Percentiles rank a stretch among this genome's conserved stretches.
Evolutionary conservation across 2,888 invertebrate species (phyloP).

Genomic region (Nemoura dubitans): DNA sequence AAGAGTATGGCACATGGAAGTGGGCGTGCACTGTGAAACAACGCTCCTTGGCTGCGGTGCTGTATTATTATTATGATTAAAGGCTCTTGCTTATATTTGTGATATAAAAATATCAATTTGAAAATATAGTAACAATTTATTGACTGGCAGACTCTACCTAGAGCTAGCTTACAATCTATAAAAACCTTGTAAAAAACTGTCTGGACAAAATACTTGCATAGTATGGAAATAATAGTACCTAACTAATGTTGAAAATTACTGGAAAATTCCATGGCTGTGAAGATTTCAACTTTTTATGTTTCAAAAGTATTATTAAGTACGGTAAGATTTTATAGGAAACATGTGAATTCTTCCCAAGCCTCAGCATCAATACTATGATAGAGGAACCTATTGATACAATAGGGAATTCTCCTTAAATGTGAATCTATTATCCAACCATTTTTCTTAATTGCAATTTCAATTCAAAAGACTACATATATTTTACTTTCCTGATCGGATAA

Average conservation of each 20-base stretch:
- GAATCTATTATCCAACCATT: too few species aligned
- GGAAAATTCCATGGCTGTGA: not conserved
- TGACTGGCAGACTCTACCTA: not conserved
- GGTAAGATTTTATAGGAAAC: not conserved
- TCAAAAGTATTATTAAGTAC: not conserved
- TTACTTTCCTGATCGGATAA: too few species aligned
- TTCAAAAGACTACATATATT: too few species aligned
- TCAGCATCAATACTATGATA: not conserved
- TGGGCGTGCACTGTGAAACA: not conserved
- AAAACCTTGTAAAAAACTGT: not conserved
- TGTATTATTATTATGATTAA: not conserved
- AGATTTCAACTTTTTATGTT: not conserved
- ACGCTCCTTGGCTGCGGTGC: not conserved
- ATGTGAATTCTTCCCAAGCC: not conserved
- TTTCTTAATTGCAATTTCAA: too few species aligned
- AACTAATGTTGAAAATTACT: not conserved
- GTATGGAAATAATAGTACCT: not conserved
- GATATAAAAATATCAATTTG: slow-evolving; percentile 5
- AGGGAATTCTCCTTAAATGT: too few species aligned
- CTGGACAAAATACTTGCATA: not conserved
- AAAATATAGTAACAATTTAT: not conserved
- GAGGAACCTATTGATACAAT: not conserved
- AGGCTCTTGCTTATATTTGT: not conserved
- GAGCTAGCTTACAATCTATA: not conserved
- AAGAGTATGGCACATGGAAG: not conserved